Evolutionary conservation across 1,140 invertebrate species (phyloP).

Genomic region (Heterodera carotae): DNA sequence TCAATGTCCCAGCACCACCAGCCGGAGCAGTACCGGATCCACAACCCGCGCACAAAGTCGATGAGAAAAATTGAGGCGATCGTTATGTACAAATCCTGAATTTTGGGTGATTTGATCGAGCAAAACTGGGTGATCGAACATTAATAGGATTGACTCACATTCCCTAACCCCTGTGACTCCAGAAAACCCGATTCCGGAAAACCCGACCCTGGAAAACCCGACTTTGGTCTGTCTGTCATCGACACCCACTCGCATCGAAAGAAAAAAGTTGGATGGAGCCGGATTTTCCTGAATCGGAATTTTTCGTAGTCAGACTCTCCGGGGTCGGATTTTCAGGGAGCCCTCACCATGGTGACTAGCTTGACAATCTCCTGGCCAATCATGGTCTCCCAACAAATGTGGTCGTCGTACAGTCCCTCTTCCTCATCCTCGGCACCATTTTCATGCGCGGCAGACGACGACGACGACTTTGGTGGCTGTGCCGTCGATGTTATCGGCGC

Average conservation of each 20-base stretch:
- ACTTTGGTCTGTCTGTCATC: too few species aligned
- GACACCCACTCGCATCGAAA: too few species aligned
- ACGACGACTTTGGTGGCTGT: background rate
- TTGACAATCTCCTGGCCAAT: conserved; percentile 76
- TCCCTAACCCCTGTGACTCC: too few species aligned
- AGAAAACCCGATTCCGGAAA: too few species aligned
- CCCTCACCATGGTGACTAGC: conserved; percentile 41
- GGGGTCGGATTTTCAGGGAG: background rate
- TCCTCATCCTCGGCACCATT: conserved; percentile 29
- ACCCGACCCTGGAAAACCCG: too few species aligned
- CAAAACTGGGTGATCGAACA: too few species aligned
- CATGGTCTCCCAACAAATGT: conserved; percentile 94
- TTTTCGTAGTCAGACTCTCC: background rate
- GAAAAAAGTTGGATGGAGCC: too few species aligned
- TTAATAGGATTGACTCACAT: too few species aligned
- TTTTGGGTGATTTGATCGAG: too few species aligned
- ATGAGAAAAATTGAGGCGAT: conserved; percentile 79
- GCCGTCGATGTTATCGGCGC: background rate
- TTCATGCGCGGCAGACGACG: conserved; percentile 3
- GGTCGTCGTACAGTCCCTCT: conserved; percentile 40
- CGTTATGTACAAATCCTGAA: conserved; percentile 68
- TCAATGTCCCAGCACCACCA: conserved; percentile 98
- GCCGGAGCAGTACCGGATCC: conserved; percentile 82
- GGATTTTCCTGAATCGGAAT: too few species aligned
- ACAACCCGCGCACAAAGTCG: conserved; percentile 87